Base-by-base conservation (phyloP, 64 coral and sea anemone genomes). In the Exaiptasia diaphana region DNA sequence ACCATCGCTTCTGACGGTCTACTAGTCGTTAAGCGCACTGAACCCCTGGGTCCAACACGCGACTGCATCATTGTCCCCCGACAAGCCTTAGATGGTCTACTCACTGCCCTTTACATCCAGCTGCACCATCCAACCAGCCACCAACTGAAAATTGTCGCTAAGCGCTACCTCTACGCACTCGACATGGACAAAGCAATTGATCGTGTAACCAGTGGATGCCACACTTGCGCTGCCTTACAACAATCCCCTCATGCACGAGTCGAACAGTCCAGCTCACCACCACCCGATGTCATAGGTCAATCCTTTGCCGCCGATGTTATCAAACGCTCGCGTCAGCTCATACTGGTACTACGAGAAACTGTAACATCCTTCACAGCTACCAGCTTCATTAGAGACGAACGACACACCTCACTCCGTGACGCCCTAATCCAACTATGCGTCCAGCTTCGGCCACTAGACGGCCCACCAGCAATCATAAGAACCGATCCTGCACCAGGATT, bases 251-350 rank as follows among this genome's bases (percentile, higher is more conserved):
- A 38, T 4, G 74, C 14, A 34, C 60, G 22, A 24, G 5, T 74
- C 21, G 60, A 69, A 37, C 85, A 87, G 82, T 86, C 38, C 22
- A 75, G 73, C 20, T 68, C 24, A 29, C 61, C 41, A 8, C 73
- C 59, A 77, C 48, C 74, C 29, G 59, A 78, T 6, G 73, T 43
- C 12, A 43, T 87, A 22, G 73, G 74, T 27, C 20, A 18, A 35
- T 87, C 62, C 9, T 79, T 87, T 32, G 85, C 85, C 37, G 70
- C 54, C 17, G 83, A 86, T 36, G 73, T 86, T 56, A 75, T 75
- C 36, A 76, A 86, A 48, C 57, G 71, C 5, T 76, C 70, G n/a
- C 50, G 70, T 27, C 83, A 86, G 30, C 53, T 76, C 1, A 76
- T 86, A 38, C 40, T 86, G 10, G 71, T 86, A 20, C 24, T 86